Conservation (phyloP, 1,140 invertebrate species). For the Heliconius congener region DNA sequence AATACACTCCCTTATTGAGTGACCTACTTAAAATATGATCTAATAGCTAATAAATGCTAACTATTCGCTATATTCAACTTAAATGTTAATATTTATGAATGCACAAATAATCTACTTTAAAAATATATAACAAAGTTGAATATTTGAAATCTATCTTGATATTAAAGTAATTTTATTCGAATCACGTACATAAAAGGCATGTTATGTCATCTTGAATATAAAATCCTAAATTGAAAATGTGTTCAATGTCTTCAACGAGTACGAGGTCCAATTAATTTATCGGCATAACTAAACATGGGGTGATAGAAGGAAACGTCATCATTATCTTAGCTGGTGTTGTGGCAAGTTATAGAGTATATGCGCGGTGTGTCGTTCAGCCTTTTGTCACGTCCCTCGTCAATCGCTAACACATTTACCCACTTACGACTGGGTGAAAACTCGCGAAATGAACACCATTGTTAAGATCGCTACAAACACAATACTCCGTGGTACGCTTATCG, state of each 20-base stretch:
- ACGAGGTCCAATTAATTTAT: slow-evolving; percentile 33
- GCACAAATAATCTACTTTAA: no score
- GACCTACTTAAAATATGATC: slow-evolving; percentile 37
- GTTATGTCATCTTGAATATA: no score
- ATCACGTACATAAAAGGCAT: not conserved
- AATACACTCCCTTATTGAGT: slow-evolving; percentile 50
- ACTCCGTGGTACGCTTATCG: slow-evolving; percentile 64
- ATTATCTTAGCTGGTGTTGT: slow-evolving; percentile 68
- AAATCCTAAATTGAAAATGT: not conserved
- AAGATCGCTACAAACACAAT: slow-evolving; percentile 55
- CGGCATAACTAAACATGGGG: slow-evolving; percentile 32
- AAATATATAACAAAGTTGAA: no score
- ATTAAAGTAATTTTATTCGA: not conserved
- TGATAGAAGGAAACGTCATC: slow-evolving; percentile 60
- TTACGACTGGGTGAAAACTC: slow-evolving; percentile 77
- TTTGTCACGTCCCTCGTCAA: slow-evolving; percentile 71
- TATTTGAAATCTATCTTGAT: no score
- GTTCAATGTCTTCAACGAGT: not conserved
- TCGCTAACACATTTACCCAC: slow-evolving; percentile 81
- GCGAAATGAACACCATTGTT: slow-evolving; percentile 73
- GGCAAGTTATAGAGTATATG: slow-evolving; percentile 57
- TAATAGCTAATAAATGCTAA: not conserved
- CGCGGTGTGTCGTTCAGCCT: slow-evolving; percentile 51
- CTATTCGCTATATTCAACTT: not conserved
- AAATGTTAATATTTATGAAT: no score